phyloP scores from a whole-genome alignment of 2,888 invertebrate genomes.

The Thalpophila matura region DNA sequence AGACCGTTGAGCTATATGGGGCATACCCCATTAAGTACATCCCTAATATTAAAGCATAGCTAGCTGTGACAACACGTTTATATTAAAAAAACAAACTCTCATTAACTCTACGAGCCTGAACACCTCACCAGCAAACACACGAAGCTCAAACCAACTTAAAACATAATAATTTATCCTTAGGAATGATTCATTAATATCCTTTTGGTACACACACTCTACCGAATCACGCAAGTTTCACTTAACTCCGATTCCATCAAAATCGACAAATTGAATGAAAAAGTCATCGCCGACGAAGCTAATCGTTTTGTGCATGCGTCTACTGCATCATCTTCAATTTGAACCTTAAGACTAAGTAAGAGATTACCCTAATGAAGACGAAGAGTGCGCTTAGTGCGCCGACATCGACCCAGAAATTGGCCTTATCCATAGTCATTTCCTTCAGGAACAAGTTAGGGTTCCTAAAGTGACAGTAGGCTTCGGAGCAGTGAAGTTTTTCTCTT shows the following conservation, averaged over 20 bases:
- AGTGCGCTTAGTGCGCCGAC: conserved; percentile 95
- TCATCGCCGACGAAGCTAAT: conserved; percentile 60
- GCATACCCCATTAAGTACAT: conserved; percentile 57
- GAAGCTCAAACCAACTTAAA: conserved; percentile 53
- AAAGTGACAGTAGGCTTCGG: conserved; percentile 95
- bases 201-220: conserved; percentile 43
- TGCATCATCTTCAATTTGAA: conserved; percentile 93
- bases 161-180: conserved; percentile 53
- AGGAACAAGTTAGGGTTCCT: conserved; percentile 95
- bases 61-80: conserved; percentile 61
- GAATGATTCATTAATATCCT: conserved; percentile 63
- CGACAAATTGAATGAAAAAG: conserved; percentile 52
- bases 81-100: conserved; percentile 40
- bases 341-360: conserved; percentile 95
- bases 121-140: conserved; percentile 50
- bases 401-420: conserved; percentile 95
- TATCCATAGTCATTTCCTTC: conserved; percentile 95
- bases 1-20: conserved; percentile 57
- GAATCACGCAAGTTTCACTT: conserved; percentile 45
- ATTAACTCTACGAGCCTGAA: conserved; percentile 41
- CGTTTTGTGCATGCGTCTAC: conserved; percentile 78
- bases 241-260: conserved; percentile 63
- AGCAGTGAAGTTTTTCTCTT: conserved; percentile 95
- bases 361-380: conserved; percentile 94
- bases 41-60: conserved; percentile 62